A percentile compares a stretch with the other conserved stretches of the same genome.
These are phyloP conservation scores for Clarias fuscus DNA, from an alignment of 2,797 vertebrate species.

Conservation along the genomic window DNA sequence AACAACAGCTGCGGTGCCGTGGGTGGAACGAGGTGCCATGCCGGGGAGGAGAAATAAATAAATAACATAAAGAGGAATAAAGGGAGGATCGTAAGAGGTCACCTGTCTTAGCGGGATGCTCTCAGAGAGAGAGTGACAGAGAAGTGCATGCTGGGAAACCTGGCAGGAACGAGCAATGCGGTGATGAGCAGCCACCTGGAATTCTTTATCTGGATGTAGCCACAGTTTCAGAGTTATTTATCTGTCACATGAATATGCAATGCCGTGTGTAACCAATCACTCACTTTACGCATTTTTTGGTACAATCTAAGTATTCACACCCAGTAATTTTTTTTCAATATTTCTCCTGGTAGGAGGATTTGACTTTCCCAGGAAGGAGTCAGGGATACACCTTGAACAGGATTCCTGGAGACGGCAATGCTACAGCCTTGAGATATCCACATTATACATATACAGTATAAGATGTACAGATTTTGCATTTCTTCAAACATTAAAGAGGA, in stretches of 20 bases:
- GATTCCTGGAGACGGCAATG: neutral
- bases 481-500: neutral
- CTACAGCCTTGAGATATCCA: neutral
- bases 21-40: conserved; percentile 60
- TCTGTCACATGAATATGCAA: neutral
- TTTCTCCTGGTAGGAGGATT: too few species aligned
- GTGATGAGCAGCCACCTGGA: neutral
- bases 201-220: neutral
- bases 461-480: too few species aligned
- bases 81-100: conserved; percentile 69
- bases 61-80: conserved; percentile 53
- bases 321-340: too few species aligned
- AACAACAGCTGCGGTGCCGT: conserved; percentile 84
- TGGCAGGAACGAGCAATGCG: neutral
- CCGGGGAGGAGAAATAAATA: conserved; percentile 39
- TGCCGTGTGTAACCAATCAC: neutral
- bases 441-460: too few species aligned
- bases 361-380: neutral
- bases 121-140: conserved; percentile 48
- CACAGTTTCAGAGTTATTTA: too few species aligned
- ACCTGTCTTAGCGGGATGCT: conserved; percentile 69
- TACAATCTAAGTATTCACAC: neutral
- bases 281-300: neutral
- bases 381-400: neutral
- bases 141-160: conserved; percentile 5